A percentile compares a stretch with the other conserved stretches of the same genome.
Conservation (phyloP, 2,113 vertebrate genomes). For the Pachypanchax playfairii region DNA sequence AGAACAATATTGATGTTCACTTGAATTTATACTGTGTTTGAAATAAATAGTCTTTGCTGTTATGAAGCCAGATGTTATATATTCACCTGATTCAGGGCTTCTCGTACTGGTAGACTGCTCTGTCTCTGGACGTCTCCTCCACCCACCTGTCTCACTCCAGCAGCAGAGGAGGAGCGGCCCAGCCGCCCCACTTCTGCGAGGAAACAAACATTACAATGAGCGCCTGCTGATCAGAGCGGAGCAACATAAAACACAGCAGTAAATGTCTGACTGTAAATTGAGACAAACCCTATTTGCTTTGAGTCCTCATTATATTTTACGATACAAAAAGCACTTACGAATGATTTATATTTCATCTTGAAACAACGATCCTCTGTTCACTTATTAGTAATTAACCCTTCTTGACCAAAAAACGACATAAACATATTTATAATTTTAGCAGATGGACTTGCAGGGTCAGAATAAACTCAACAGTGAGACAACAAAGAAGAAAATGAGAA, state of each 20-base stretch:
- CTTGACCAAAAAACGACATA: neutral
- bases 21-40: conserved; percentile 43
- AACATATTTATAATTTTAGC: neutral
- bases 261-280: neutral
- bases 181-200: conserved; percentile 87
- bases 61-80: conserved; percentile 8
- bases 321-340: neutral
- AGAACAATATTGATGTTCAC: conserved; percentile 58
- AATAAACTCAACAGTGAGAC: neutral
- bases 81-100: conserved; percentile 83
- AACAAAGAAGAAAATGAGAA: neutral
- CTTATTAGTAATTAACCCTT: neutral
- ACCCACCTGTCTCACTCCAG: conserved; percentile 86
- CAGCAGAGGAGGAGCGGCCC: conserved; percentile 90
- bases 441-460: neutral
- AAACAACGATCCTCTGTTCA: neutral
- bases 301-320: conserved; percentile 19
- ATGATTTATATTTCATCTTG: neutral
- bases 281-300: conserved; percentile 5
- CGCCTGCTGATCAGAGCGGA: conserved; percentile 42
- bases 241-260: conserved; percentile 24
- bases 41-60: conserved; percentile 24
- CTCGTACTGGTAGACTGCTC: conserved; percentile 86
- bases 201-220: conserved; percentile 51
- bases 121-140: conserved; percentile 85